Base-by-base conservation (phyloP, 2,888 invertebrate genomes). In the Lepas anatifera region DNA sequence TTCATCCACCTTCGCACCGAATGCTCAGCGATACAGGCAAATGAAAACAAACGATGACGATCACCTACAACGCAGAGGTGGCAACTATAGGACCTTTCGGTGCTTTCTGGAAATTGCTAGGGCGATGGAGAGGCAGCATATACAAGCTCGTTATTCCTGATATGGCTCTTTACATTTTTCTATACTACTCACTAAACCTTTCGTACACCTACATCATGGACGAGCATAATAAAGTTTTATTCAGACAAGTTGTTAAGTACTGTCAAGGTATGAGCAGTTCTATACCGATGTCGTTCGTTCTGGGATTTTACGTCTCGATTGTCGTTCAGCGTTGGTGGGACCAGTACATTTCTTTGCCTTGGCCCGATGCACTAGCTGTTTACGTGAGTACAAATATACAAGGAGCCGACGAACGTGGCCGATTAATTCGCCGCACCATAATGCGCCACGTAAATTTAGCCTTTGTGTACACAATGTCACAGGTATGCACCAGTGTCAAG, bases 291-390 rank as follows among this genome's bases (percentile, higher is more conserved):
- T 92, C 95, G 41, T 95, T 96, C 83, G 93, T 95, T 70, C 85
- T 96, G 75, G 95, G 95, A 71, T 95, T 96, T 84, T 95, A 95
- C 83, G 95, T 95, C 74, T 90, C 89, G 77, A 84, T 95, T 76
- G 89, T 95, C 69, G 93, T 95, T 75, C 89, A 90, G 78, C 85
- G 95, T 76, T 95, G 95, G 95, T 95, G 95, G 95, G 92, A 93
- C 78, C 95, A 95, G 80, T 95, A 94, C 83, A 88, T 89, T 81
- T 83, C 92, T 73, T 83, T 95, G 74, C 95, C 95, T 8, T 94
- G 95, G 93, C 95, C 95, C 0, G 95, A 95, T 82, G 92, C 92
- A 73, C 84, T 93, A 76, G 93, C 92, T 68, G 86, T 95, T 73
- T 93, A 93, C 81, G 89, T 94, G 80, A 92, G 92, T 76, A 92